Evolutionary conservation across 64 coral and sea anemone genomes (phyloP).

Genomic region (Hydrozoanthus tunicans): DNA sequence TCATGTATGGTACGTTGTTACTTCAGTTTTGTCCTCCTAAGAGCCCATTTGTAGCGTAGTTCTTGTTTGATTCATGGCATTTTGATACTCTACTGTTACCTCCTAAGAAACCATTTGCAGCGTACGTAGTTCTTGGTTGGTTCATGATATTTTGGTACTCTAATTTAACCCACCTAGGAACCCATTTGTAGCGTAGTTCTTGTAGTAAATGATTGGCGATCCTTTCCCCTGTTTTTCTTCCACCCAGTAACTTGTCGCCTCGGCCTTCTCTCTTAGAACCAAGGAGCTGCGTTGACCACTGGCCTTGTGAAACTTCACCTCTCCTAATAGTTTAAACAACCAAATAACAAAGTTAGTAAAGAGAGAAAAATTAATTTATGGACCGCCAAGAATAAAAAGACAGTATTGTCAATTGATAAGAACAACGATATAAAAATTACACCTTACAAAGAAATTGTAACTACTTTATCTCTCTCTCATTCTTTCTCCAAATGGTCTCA

Average conservation of each 20-base stretch:
- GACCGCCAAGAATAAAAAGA: too few species aligned
- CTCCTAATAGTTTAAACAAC: conserved; percentile 20
- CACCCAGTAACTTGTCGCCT: conserved; percentile 91
- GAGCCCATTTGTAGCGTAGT: conserved; percentile 82
- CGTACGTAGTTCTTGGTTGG: too few species aligned
- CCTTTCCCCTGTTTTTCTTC: conserved; percentile 59
- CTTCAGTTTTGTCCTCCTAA: conserved; percentile 28
- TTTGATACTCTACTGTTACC: too few species aligned
- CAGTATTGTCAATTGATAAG: too few species aligned
- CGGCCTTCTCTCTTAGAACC: conserved; percentile 59
- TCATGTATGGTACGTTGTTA: background rate
- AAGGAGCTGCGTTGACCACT: conserved; percentile 82
- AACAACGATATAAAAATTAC: too few species aligned
- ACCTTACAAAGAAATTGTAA: too few species aligned
- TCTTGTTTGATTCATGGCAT: conserved; percentile 33
- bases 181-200: conserved; percentile 84
- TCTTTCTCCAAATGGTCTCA: too few species aligned
- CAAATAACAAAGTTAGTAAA: too few species aligned
- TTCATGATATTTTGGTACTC: too few species aligned
- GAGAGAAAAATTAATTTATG: too few species aligned
- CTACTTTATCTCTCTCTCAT: too few species aligned
- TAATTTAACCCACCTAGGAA: conserved; percentile 56
- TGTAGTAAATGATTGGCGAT: conserved; percentile 74
- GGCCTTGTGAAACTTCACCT: conserved; percentile 85
- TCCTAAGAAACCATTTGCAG: too few species aligned